Evolutionary conservation across 2,113 vertebrate species (phyloP), one percentile per base, ranked within the genome.

Genomic region (Andinoacara biseriatus): DNA sequence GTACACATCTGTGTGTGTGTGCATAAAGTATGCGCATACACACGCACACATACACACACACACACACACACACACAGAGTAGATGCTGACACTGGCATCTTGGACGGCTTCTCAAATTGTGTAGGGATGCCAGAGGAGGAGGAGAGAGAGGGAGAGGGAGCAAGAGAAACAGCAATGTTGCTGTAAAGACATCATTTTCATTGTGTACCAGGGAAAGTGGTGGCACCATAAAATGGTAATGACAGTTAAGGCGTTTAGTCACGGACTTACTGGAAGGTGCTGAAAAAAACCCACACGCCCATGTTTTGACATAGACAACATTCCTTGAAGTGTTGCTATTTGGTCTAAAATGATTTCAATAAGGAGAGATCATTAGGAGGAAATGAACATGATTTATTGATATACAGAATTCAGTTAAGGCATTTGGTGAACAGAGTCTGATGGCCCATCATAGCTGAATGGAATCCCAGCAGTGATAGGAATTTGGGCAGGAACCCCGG

Each of bases 231-330:
- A 92, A 92, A 92, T 85, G 87, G 87, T 93, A 92, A 93, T 92
- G 91, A 92, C 90, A 91, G 90, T 90, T 93, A 92, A 93, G 80
- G 82, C 72, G 43, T 89, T 93, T 89, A 90, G 92, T 92, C 90
- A 93, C 54, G n/a, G 85, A 83, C 76, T 88, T 57, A 85, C 81
- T 87, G 82, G 76, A 84, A 87, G 80, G 52, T 88, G 72, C n/a
- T 57, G 74, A 22, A 80, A 80, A 58, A 82, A 76, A 62, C 49
- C 65, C 65, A 78, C 49, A 61, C 29, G 40, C 8, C 67, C 63
- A 83, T 40, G 81, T 85, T 85, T 86, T 89, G 85, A 90, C 80
- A 85, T 57, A 65, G 63, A 52, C 60, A 22, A 58, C 49, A 85
- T 81, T 49, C 56, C 88, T 24, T 6, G 59, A 91, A 75, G 31